Evolutionary conservation across 2,797 vertebrate species (phyloP).

Genomic region (Catostomus latipinnis): DNA sequence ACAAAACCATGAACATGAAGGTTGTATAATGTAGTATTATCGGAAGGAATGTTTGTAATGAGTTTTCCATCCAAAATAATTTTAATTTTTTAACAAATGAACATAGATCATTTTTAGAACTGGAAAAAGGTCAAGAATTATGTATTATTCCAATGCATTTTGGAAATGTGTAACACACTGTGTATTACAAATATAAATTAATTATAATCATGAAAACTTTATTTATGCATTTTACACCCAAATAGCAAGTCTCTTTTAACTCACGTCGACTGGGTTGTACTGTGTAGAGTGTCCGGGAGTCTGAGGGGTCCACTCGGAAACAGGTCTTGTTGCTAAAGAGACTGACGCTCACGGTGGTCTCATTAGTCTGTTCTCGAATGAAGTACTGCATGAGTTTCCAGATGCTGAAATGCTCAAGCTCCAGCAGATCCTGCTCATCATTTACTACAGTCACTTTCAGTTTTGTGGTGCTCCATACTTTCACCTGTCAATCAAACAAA

Average conservation of each 20-base stretch:
- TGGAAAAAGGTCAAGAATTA: too few species aligned
- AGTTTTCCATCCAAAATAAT: background rate
- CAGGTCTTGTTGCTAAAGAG: slow-evolving; percentile 89
- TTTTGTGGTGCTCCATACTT: slow-evolving; percentile 82
- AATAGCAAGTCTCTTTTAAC: slow-evolving; percentile 54
- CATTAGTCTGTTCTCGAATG: slow-evolving; percentile 86
- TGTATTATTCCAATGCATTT: too few species aligned
- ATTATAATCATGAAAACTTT: background rate
- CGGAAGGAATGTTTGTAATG: background rate
- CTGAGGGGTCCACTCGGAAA: slow-evolving; percentile 85
- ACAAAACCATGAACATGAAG: background rate
- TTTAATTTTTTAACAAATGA: background rate
- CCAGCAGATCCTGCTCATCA: slow-evolving; percentile 86
- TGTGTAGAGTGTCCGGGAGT: slow-evolving; percentile 71
- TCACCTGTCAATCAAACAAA: slow-evolving; percentile 77
- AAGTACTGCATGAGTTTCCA: slow-evolving; percentile 82
- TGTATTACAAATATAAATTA: background rate
- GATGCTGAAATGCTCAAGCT: slow-evolving; percentile 83
- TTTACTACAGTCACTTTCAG: slow-evolving; percentile 87
- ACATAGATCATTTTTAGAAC: too few species aligned
- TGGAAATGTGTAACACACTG: too few species aligned
- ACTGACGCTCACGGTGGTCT: slow-evolving; percentile 85
- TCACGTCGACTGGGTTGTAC: slow-evolving; percentile 81
- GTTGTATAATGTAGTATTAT: background rate
- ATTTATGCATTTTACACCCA: too few species aligned